Evolutionary conservation across 2,113 vertebrate species (phyloP).

Genomic region (Nannospalax galili): DNA sequence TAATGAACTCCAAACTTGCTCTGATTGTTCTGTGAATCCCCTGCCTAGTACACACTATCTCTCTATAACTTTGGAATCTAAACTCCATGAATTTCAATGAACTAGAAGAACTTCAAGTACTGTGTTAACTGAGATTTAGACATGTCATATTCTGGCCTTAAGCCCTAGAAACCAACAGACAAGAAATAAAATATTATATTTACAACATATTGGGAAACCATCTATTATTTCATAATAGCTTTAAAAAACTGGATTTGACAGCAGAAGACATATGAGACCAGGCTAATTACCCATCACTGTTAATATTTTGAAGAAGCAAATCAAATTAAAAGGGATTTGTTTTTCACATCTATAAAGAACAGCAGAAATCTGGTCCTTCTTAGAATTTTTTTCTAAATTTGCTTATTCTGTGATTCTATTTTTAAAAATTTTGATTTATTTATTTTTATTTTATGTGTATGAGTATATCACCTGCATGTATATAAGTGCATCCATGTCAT

Average conservation of each 20-base stretch:
- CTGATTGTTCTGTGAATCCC: background rate
- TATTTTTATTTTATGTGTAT: too few species aligned
- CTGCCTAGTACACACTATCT: background rate
- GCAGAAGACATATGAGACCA: background rate
- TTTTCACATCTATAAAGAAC: background rate
- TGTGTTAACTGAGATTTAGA: background rate
- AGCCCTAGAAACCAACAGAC: background rate
- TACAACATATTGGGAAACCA: background rate
- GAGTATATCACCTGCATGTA: too few species aligned
- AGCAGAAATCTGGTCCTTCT: background rate
- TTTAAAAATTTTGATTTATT: too few species aligned
- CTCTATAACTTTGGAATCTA: background rate
- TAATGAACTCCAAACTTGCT: background rate
- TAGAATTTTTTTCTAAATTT: too few species aligned
- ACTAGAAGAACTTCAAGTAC: background rate
- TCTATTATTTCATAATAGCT: background rate
- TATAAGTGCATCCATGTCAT: too few species aligned
- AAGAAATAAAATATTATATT: background rate
- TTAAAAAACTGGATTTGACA: conserved; percentile 2
- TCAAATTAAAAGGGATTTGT: background rate
- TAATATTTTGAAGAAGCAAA: background rate
- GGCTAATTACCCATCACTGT: background rate
- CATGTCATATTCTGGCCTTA: background rate
- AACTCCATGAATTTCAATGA: background rate
- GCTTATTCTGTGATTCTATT: too few species aligned